Evolutionary conservation across 2,113 vertebrate species (phyloP), one percentile per base, ranked within the genome.

Genomic region (Ellobius talpinus): DNA sequence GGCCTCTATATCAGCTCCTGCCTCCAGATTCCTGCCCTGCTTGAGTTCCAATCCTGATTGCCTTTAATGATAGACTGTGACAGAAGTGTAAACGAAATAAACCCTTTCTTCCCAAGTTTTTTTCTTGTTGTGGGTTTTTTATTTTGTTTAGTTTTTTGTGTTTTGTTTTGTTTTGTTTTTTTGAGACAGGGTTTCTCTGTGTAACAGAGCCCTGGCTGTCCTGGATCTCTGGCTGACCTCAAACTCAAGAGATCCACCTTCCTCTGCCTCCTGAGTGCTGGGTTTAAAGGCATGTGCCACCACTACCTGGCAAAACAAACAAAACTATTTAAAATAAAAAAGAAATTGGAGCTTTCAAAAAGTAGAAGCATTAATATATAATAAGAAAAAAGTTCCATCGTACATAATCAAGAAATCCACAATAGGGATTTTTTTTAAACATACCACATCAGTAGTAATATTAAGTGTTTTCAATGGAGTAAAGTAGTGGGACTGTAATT

Each of bases 301-400:
- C 16, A 3, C 33, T 31, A 13, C 31, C 47, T 19, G 11, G 65
- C 10, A 66, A 66, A 66, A 66, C 29, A 66, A 79, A 79, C 33
- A 52, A 31, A 47, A 1, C 42, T 52, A 21, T 79, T 52, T 79
- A 33, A 17, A 79, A 36, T 77, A 36, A 79, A 68, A 78, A 52
- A 36, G 31, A 79, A 95, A 92, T 7, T 65, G 11, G 31, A 94
- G 68, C 68, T 84, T 91, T 13, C 66, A 91, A 85, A 74, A 82
- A 89, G 29, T n/a, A 45, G 78, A 77, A 92, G 84, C 29, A 55
- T 78, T 94, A 65, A 47, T 95, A 63, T 31, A 17, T 52, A 81
- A 4, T 89, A 78, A 84, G 70, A 45, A 61, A 85, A 92, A 78
- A 72, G 19, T 74, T 66, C 29, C 26, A 36, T 52, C 47, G n/a